Evolutionary conservation across 1,140 invertebrate genomes (phyloP).

Genomic region (Chelonus insularis): DNA sequence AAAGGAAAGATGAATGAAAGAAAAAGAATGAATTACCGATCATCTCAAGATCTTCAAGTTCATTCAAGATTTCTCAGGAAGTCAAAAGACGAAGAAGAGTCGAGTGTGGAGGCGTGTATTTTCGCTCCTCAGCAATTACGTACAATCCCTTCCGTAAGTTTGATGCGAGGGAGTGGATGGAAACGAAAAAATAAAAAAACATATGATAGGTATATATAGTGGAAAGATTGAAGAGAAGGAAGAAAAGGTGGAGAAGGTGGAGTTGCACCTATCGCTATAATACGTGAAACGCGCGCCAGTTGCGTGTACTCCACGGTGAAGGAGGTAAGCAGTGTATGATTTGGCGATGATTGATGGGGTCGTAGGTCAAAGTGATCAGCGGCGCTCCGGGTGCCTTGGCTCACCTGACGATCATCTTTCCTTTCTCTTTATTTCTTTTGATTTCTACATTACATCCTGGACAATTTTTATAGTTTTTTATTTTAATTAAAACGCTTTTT

Average conservation of each 20-base stretch:
- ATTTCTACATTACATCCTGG: slow-evolving; percentile 4
- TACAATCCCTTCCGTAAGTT: slow-evolving; percentile 28
- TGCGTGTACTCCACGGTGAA: slow-evolving; percentile 41
- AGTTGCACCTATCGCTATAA: slow-evolving; percentile 34
- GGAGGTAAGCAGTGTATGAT: slow-evolving; percentile 55
- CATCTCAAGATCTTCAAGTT: slow-evolving; percentile 9
- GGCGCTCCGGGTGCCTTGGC: slow-evolving; percentile 52
- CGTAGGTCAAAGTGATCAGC: slow-evolving; percentile 56
- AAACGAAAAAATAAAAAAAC: not conserved
- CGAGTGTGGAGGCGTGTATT: slow-evolving; percentile 25
- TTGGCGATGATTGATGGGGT: slow-evolving; percentile 60
- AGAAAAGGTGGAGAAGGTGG: slow-evolving; percentile 16
- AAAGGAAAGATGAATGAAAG: slow-evolving; percentile 11
- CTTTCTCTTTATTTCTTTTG: slow-evolving; percentile 4
- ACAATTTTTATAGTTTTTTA: no score
- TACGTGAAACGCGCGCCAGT: slow-evolving; percentile 49
- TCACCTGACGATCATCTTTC: slow-evolving; percentile 44
- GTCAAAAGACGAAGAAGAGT: not conserved
- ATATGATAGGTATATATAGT: not conserved
- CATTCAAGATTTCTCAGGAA: slow-evolving; percentile 15
- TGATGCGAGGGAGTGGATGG: slow-evolving; percentile 25
- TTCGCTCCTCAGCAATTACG: slow-evolving; percentile 29
- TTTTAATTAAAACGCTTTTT: no score
- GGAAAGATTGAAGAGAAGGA: not conserved
- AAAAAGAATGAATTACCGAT: slow-evolving; percentile 7